Base-by-base conservation (phyloP, 2,888 invertebrate genomes). In the Lepidochrysops patricia region DNA sequence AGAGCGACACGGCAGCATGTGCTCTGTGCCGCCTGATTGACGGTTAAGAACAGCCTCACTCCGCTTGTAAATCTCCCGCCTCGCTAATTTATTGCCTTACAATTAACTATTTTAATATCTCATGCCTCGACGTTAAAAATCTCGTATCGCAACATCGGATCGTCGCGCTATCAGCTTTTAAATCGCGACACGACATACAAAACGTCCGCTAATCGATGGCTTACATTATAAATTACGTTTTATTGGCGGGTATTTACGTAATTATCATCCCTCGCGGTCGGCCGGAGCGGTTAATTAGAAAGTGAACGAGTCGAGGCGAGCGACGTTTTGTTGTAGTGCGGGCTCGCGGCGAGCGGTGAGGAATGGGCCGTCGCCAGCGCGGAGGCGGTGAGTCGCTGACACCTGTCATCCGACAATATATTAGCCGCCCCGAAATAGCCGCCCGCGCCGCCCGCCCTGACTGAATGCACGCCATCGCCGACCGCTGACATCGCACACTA, bases 361-460 rank as follows among this genome's bases (percentile, higher is more conserved):
- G 85, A 88, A 89, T 89, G 87, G 87, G 85, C 86, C 88, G 86
- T 87, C 87, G 86, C 84, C 88, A 88, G 88, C 87, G 89, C 88
- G 87, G 86, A 87, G 88, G 89, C 88, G 88, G 81, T 82, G 77
- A 84, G 86, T 88, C 86, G 87, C 88, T 88, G 88, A 88, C 89
- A 88, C 83, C 86, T 88, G 89, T 88, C 89, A 89, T 88, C 89
- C 80, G 82, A 85, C 89, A 84, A 88, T 88, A 88, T 88, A 89
- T 89, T 86, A 86, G 81, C 72, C 80, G 84, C 84, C 84, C 87
- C 85, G 84, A 88, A 89, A 88, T 88, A 88, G 86, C 87, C 78
- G 84, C 81, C n/a, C n/a, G n/a, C n/a, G n/a, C n/a, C n/a, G n/a
- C n/a, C n/a, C n/a, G n/a, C n/a, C n/a, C n/a, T n/a, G 84, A 80